A percentile compares a stretch with the other conserved stretches of the same genome.
Evolutionary conservation across 2,797 vertebrate species (phyloP).

Genomic region (Acestrorhynchus altus): DNA sequence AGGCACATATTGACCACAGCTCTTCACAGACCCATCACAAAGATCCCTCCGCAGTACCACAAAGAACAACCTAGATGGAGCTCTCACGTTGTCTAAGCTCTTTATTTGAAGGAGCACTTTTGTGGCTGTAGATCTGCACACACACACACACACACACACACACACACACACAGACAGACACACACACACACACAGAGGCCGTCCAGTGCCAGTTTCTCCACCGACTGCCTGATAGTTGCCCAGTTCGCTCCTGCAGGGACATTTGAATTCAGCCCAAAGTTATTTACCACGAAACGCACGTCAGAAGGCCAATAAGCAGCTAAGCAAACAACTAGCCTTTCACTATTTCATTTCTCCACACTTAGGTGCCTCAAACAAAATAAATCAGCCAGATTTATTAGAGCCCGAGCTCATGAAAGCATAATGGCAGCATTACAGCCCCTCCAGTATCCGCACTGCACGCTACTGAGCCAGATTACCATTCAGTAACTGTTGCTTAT

Average conservation of each 20-base stretch:
- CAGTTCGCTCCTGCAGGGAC: conserved; percentile 31
- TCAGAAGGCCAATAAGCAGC: conserved; percentile 47
- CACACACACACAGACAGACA: conserved; percentile 14
- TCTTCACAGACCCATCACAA: conserved; percentile 58
- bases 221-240: conserved; percentile 23
- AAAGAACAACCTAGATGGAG: conserved; percentile 83
- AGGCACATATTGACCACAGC: neutral
- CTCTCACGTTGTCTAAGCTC: conserved; percentile 83
- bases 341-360: conserved; percentile 48
- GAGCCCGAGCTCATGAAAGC: conserved; percentile 41
- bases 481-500: conserved; percentile 6
- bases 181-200: conserved; percentile 21
- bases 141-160: neutral
- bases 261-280: conserved; percentile 47
- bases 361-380: conserved; percentile 49
- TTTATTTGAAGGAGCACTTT: conserved; percentile 73
- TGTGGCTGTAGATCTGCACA: conserved; percentile 57
- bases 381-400: conserved; percentile 52
- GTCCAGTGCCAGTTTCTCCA: conserved; percentile 35
- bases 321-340: conserved; percentile 46
- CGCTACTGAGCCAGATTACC: conserved; percentile 25
- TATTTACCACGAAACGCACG: conserved; percentile 50
- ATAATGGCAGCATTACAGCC: conserved; percentile 41
- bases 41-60: conserved; percentile 78
- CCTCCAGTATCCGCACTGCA: conserved; percentile 7